A percentile compares a stretch with the other conserved stretches of the same genome.
These are phyloP conservation scores for Dicentrarchus labrax DNA, from an alignment of 2,113 vertebrate species.

Conservation along the genomic window DNA sequence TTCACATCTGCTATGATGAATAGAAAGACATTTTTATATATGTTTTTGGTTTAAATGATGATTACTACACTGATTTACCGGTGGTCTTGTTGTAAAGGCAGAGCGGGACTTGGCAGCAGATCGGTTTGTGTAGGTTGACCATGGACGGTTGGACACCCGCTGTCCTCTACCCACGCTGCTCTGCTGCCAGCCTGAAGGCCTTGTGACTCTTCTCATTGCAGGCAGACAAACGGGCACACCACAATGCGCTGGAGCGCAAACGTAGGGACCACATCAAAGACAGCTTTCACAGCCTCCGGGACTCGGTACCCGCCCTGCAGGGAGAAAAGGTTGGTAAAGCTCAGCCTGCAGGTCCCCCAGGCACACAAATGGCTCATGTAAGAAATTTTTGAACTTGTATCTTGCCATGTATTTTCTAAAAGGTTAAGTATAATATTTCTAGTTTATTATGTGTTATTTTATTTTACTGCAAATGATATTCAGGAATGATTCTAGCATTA, in stretches of 20 bases:
- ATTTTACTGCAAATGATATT: neutral
- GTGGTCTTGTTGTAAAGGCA: neutral
- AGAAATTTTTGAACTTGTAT: constrained; percentile 13
- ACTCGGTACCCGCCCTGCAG: constrained; percentile 97
- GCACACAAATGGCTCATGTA: constrained; percentile 37
- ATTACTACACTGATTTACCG: neutral
- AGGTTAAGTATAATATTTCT: constrained; percentile 5
- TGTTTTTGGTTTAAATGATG: too few species aligned
- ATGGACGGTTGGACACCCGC: constrained; percentile 26
- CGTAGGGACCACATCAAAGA: constrained; percentile 99
- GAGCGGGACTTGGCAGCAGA: constrained; percentile 44
- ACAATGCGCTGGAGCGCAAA: constrained; percentile 99
- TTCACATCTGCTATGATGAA: too few species aligned
- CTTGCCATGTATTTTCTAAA: constrained; percentile 5
- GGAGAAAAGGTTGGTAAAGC: constrained; percentile 95
- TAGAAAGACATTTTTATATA: neutral
- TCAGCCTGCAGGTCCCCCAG: constrained; percentile 59
- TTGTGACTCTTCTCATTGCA: constrained; percentile 82
- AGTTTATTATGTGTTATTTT: neutral
- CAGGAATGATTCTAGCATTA: neutral
- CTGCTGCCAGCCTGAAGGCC: constrained; percentile 71
- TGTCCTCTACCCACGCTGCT: constrained; percentile 62
- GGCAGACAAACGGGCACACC: constrained; percentile 99
- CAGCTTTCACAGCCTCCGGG: constrained; percentile 99
- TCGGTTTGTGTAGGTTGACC: constrained; percentile 40